A percentile compares a stretch with the other conserved stretches of the same genome.
Conservation (phyloP, 2,888 invertebrate species). For the Tetheella fluctuosa region DNA sequence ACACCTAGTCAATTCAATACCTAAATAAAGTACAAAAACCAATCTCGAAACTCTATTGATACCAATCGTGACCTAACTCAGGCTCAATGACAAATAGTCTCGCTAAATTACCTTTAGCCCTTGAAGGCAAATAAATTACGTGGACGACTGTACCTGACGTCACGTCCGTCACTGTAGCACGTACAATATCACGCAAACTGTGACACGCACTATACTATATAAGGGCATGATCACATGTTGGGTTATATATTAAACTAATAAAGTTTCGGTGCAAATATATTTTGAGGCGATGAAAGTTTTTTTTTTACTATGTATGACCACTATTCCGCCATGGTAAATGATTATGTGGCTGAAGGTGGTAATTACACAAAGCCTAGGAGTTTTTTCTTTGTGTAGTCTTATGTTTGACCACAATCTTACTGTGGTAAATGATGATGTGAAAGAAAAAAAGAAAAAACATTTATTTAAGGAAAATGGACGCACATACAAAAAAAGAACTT, state of each 20-base stretch:
- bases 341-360: too few species aligned
- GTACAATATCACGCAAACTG: constrained; percentile 4
- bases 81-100: constrained; percentile 3
- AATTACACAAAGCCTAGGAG: too few species aligned
- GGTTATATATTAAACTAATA: too few species aligned
- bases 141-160: constrained; percentile 6
- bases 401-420: too few species aligned
- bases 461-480: too few species aligned
- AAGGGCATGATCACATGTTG: not conserved
- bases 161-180: constrained; percentile 2
- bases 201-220: not conserved
- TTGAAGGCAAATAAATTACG: constrained; percentile 6
- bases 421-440: too few species aligned
- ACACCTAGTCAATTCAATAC: not conserved
- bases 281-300: too few species aligned
- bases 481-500: too few species aligned
- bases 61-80: constrained; percentile 2
- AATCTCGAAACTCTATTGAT: constrained; percentile 2
- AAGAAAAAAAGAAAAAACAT: too few species aligned
- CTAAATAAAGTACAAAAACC: not conserved
- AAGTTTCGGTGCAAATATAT: not conserved
- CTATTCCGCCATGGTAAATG: too few species aligned
- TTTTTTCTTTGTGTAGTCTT: too few species aligned
- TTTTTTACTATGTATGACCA: too few species aligned
- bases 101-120: constrained; percentile 2